Evolutionary conservation across 1,140 invertebrate genomes (phyloP), one percentile per base, ranked within the genome.

Genomic region (Coptotermes formosanus): DNA sequence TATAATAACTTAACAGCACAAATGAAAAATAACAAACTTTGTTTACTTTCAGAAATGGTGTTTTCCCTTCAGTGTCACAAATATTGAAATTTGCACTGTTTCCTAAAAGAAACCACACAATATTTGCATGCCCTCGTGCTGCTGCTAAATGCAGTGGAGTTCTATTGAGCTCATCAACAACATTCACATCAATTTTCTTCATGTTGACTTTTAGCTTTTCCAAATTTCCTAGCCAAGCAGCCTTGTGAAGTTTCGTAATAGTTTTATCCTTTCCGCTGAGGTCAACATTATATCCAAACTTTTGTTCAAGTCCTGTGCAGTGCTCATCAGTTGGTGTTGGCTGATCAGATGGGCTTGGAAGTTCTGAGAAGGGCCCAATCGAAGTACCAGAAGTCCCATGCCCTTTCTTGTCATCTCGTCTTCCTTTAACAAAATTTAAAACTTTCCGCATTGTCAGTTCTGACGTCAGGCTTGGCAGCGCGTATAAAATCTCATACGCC

Each of bases 401-500:
- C 19, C 89, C 88, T 82, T 87, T 89, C 59, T 87, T 90, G 0
- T 89, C 89, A 55, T 89, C 89, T 82, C 86, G 85, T 86, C 87
- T 88, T 19, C 90, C 90, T 87, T 90, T 90, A 0, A 90, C 89
- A 84, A 90, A 89, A 83, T 89, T 90, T 9, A 90, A 85, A 30
- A 90, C 89, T 87, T 89, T 90, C 86, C 89, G 89, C 90, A 90
- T 90, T 59, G 8, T 86, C 25, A 82, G 23, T 21, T 30, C 32
- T 75, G 25, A 75, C 7, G 8, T 30, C n/a, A 55, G 45, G 14
- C 45, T 48, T 3, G 2, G 45, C 45, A 48, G 45, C 14, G 9
- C 19, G 12, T 64, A 64, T 64, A n/a, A 64, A 48, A 0, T 25
- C n/a, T 75, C 64, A 75, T 55, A 55, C n/a, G 9, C n/a, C 30